phyloP scores from a whole-genome alignment of 2,888 invertebrate species.

The Dolomedes plantarius region DNA sequence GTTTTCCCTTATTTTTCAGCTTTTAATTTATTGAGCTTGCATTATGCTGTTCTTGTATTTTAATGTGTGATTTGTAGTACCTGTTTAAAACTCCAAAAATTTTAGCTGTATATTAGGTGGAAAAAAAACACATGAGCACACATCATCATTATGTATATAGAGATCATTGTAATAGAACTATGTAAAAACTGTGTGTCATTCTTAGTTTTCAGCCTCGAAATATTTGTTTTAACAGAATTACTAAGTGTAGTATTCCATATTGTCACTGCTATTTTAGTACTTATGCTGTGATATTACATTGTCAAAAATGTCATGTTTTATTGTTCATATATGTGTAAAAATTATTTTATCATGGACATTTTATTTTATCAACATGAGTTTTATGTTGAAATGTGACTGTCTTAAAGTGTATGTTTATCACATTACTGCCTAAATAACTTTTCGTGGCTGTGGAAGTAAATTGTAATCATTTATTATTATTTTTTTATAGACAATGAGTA shows the following conservation, averaged over 20 bases:
- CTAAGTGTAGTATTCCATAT: not conserved
- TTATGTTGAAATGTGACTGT: not conserved
- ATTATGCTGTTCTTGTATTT: not conserved
- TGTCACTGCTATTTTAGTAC: constrained; percentile 13
- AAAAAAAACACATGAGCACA: not conserved
- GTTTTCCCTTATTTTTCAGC: too few relatives aligned
- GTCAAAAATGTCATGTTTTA: constrained; percentile 10
- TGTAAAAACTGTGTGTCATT: not conserved
- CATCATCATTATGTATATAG: constrained; percentile 3
- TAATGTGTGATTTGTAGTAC: not conserved
- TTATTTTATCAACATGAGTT: not conserved
- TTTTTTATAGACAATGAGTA: too few relatives aligned
- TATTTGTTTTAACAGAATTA: not conserved
- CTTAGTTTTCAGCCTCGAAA: not conserved
- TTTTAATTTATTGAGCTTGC: not conserved
- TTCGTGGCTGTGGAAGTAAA: too few relatives aligned
- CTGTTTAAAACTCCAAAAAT: not conserved
- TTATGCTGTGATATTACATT: constrained; percentile 13
- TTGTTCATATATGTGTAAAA: not conserved
- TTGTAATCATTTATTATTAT: too few relatives aligned
- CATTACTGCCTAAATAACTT: too few relatives aligned
- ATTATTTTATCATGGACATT: not conserved
- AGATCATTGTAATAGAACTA: not conserved
- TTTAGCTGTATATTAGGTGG: not conserved
- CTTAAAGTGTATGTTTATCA: not conserved